Evolutionary conservation across 2,113 vertebrate species (phyloP), one percentile per base, ranked within the genome.

Genomic region (Neodon shergylaensis): DNA sequence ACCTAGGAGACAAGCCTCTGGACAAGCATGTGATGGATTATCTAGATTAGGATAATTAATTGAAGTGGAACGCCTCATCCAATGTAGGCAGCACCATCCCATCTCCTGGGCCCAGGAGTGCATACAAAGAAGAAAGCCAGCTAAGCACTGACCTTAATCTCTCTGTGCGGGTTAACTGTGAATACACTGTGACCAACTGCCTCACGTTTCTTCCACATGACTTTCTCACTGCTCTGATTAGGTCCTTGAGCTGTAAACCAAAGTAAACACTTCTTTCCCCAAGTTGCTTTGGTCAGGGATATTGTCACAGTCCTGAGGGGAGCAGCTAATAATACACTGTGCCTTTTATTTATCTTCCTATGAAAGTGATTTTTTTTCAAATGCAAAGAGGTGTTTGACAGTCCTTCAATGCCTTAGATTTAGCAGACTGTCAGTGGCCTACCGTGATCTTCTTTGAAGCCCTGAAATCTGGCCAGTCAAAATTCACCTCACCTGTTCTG

Each of bases 401-500:
- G 44, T 82, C 9, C 33, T 16, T n/a, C 28, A 7, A 54, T 26
- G 7, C 22, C 36, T 95, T 88, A 66, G 28, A 77, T 5, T 85
- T n/a, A 78, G 28, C 36, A 49, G 2, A 14, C 9, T 36, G 19
- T 52, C 82, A 72, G 33, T 72, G 33, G 7, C 2, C 22, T 24
- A 54, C 12, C 0, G 0, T 4, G 1, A 22, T 65, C 61, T 21
- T 44, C 49, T 31, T 0, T n/a, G 24, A 42, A 52, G 21, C 13
- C 31, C 47, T 4, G 13, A 0, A n/a, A n/a, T 11, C 77, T 88
- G 70, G 22, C 88, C n/a, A 70, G 42, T 72, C 65, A 66, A 13
- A 3, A 2, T 33, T 24, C 31, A 4, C 17, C 65, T 90, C 19
- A 66, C 61, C 1, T 2, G 0, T 24, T 74, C 73, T 91, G 70